Base-by-base conservation (phyloP, 2,113 vertebrate species). In the Clarias macrocephalus region DNA sequence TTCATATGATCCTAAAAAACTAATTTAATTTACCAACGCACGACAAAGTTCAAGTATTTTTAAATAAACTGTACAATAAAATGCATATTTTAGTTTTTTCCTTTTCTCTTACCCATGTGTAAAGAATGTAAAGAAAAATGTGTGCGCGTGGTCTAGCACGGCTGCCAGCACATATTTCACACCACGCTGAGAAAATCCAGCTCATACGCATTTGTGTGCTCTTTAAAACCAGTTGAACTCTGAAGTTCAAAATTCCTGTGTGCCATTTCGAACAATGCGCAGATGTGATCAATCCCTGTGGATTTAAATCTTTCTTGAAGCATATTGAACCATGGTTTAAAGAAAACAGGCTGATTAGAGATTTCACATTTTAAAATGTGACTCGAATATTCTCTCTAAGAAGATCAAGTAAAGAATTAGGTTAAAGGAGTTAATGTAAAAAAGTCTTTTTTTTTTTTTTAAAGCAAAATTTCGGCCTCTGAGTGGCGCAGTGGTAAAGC, bases 51-150 rank as follows among this genome's bases (percentile, higher is more conserved):
- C 18, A 37, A 80, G 56, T 33, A 80, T 57, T 57, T 19, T 62
- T 1, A 80, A 59, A 59, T 33, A 30, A 8, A 10, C 4, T 30
- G n/a, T 30, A 56, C 23, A 83, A 66, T 42, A 25, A 37, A 83
- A 68, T 12, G 7, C n/a, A 16, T 59, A 84, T 30, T 72, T 56
- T 33, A 70, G 48, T 37, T n/a, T 37, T 52, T 75, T 25, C 68
- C 4, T 59, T 33, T 83, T 56, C 84, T 65, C 33, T 77, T 65
- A 21, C 52, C 42, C 65, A 21, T 60, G 79, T 80, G 33, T 30
- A 83, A 89, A 91, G 7, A 65, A 33, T n/a, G 72, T 84, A n/a
- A n/a, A n/a, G 90, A 89, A 91, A 91, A 89, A 91, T 94, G 88
- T 83, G 92, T 68, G 90, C 57, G 82, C 80, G 76, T 82, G 65